Conservation (phyloP, 2,113 vertebrate species). For the Oreochromis niloticus region DNA sequence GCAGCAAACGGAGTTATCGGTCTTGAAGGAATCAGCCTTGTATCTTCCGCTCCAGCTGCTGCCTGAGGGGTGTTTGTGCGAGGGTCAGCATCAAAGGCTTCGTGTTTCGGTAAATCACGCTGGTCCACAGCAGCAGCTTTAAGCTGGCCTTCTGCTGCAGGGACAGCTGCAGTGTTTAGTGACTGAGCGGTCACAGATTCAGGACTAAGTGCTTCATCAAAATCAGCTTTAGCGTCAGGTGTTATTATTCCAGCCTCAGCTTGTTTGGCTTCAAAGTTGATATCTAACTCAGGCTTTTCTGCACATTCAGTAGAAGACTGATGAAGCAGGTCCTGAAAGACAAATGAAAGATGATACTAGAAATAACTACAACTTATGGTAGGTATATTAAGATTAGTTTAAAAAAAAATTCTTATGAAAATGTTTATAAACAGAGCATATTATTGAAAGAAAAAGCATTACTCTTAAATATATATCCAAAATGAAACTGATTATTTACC, state of each 20-base stretch:
- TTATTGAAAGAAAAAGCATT: neutral
- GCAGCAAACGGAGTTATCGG: constrained; percentile 3
- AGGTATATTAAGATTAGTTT: neutral
- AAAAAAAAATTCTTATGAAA: neutral
- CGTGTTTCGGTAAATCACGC: neutral
- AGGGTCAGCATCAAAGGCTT: neutral
- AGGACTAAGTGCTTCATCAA: neutral
- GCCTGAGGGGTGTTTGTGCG: neutral
- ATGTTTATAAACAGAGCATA: neutral
- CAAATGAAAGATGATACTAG: neutral
- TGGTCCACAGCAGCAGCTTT: neutral
- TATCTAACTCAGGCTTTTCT: neutral
- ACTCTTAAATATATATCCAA: neutral
- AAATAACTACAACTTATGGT: neutral
- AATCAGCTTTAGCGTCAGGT: neutral
- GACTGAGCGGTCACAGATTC: neutral
- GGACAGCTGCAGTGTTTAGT: neutral
- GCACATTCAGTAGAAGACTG: neutral
- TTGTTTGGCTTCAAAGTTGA: neutral
- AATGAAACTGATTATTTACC: constrained; percentile 6
- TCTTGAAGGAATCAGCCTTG: constrained; percentile 18
- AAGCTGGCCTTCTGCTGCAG: neutral
- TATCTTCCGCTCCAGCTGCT: constrained; percentile 5
- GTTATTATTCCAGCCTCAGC: neutral
- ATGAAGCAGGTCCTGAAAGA: neutral